Base-by-base conservation (phyloP, 92 coral and sea anemone genomes). In the Anthopleura xanthogrammica region DNA sequence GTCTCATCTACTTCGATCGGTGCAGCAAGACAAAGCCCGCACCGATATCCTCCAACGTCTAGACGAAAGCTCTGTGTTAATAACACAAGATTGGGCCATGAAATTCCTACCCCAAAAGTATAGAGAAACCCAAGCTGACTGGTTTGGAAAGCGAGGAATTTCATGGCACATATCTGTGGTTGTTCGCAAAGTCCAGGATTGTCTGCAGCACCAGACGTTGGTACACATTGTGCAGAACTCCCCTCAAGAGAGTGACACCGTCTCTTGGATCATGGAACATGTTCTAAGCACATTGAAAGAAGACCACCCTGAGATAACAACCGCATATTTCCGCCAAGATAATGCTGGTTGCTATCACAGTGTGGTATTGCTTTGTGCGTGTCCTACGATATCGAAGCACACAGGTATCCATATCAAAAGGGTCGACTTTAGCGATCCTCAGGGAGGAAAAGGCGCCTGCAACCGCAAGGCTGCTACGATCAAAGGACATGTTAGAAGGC, bases 131-230 rank as follows among this genome's bases (percentile, higher is more conserved):
- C 84, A 80, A 42, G 5, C 40, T 7, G 77, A 80, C 20, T 80
- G 84, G 84, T 80, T 80, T 65, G 77, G 84, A 36, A 80, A 80
- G 58, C 66, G 84, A 42, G 84, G 84, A 19, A 80, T 80, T 80
- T 80, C 84, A 65, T 80, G 84, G 84, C 84, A 80, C 84, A 80
- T 80, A 23, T 66, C 84, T 56, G 84, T 80, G 29, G 84, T 64
- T 2, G 75, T 80, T 4, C 50, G 75, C 16, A 66, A 58, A 48
- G 16, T 46, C 13, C 39, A 23, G n/a, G 55, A 29, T 39, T 19
- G 77, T 19, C 24, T 80, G 7, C 76, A 36, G 16, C 75, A 48
- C 73, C 84, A 80, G 20, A 48, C 76, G 14, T 65, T 39, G 16
- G 39, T 80, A 20, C 84, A 80, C 23, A 66, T 80, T 7, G 84